phyloP scores from a whole-genome alignment of 2,888 invertebrate genomes.

The Aphrophora alni region DNA sequence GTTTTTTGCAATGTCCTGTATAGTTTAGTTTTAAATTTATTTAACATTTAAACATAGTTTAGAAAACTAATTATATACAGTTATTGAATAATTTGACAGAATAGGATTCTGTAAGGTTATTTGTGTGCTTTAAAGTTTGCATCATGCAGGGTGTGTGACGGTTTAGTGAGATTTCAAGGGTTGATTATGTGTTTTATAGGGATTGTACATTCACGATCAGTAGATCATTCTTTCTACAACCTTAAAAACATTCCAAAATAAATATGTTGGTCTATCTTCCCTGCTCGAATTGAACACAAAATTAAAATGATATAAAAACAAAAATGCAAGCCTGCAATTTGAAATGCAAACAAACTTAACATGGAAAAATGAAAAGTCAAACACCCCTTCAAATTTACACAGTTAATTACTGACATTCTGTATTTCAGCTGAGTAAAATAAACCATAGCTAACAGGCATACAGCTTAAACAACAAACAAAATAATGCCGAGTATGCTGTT shows the following conservation, averaged over 20 bases:
- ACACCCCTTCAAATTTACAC: background rate
- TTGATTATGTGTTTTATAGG: background rate
- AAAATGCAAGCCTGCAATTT: slow-evolving; percentile 31
- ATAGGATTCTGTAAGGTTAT: background rate
- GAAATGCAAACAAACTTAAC: slow-evolving; percentile 26
- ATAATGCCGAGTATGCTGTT: slow-evolving; percentile 12
- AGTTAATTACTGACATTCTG: slow-evolving; percentile 3
- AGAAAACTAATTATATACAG: background rate
- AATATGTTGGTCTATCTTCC: background rate
- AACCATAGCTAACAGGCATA: slow-evolving; percentile 9
- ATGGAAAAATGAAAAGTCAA: background rate
- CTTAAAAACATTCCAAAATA: background rate
- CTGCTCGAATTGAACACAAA: background rate
- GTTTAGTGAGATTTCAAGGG: background rate
- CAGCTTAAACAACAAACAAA: slow-evolving; percentile 11
- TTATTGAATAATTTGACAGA: background rate
- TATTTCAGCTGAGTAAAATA: slow-evolving; percentile 9
- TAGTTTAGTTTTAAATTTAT: background rate
- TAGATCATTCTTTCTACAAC: background rate
- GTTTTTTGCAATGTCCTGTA: background rate
- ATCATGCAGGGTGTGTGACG: background rate
- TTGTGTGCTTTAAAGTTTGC: background rate
- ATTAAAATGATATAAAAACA: background rate
- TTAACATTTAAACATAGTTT: background rate
- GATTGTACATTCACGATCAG: background rate